A percentile compares a stretch with the other conserved stretches of the same genome.
phyloP scores from a whole-genome alignment of 1,140 invertebrate species.

The Drosophila nigromelanica region DNA sequence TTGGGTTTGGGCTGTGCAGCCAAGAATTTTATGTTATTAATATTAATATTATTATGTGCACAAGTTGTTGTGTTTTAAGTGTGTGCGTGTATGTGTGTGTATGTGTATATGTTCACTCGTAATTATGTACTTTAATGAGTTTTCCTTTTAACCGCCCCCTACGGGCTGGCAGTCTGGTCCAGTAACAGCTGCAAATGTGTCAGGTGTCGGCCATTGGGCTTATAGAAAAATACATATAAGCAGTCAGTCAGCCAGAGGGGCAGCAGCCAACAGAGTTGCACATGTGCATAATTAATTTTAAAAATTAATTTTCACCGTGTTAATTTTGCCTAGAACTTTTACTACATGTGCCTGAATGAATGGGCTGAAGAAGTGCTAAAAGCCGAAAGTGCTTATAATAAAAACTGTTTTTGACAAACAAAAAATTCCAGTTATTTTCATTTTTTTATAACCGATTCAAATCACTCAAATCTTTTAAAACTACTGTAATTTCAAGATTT shows the following conservation, averaged over 20 bases:
- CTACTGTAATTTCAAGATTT: too few relatives aligned
- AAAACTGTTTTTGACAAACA: not conserved
- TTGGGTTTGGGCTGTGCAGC: constrained; percentile 43
- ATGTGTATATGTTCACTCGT: constrained; percentile 46
- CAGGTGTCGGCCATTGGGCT: constrained; percentile 36
- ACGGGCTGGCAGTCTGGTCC: constrained; percentile 8
- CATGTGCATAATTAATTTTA: constrained; percentile 79
- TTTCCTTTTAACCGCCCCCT: constrained; percentile 61
- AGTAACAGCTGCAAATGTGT: constrained; percentile 38
- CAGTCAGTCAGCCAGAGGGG: not conserved
- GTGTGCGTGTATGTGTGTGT: not conserved
- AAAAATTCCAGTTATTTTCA: too few relatives aligned
- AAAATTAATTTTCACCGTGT: constrained; percentile 61
- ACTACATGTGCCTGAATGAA: not conserved
- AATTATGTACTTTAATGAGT: constrained; percentile 82
- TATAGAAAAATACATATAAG: constrained; percentile 20
- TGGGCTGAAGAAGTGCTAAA: constrained; percentile 9
- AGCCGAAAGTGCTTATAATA: not conserved
- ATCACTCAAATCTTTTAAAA: too few relatives aligned
- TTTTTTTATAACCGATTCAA: too few relatives aligned
- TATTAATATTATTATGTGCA: constrained; percentile 77
- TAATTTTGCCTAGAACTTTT: constrained; percentile 8
- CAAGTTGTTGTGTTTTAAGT: constrained; percentile 22
- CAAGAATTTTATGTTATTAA: constrained; percentile 75
- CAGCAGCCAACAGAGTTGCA: constrained; percentile 29